These are phyloP conservation scores for Phasianus colchicus DNA, from an alignment of 2,113 vertebrate species.

Conservation along the genomic window DNA sequence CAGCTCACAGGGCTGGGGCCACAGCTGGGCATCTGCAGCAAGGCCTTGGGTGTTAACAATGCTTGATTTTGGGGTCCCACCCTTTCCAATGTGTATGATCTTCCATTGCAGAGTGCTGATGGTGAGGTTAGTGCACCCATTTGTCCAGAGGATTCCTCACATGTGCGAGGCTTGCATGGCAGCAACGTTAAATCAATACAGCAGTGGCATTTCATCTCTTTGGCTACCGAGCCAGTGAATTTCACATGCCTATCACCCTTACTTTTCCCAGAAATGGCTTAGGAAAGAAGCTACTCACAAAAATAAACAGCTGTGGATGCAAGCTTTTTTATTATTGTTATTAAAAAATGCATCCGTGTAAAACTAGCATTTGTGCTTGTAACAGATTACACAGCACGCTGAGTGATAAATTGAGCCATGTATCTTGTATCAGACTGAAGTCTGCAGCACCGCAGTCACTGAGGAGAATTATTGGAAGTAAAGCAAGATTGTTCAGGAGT, in stretches of 20 bases:
- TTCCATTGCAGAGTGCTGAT: not conserved
- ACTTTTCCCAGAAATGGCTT: not conserved
- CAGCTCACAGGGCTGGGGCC: not conserved
- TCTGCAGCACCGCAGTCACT: not conserved
- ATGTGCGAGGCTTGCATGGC: not conserved
- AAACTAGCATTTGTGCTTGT: conserved; percentile 39
- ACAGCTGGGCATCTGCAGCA: fast-evolving
- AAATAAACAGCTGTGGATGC: not conserved
- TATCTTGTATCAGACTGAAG: conserved; percentile 21
- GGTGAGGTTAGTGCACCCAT: not conserved
- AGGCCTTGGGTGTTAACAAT: not conserved
- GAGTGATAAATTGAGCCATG: conserved; percentile 51
- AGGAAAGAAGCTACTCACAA: not conserved
- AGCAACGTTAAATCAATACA: not conserved
- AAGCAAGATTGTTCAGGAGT: not conserved
- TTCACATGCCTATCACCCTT: not conserved
- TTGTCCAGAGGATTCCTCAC: conserved; percentile 18
- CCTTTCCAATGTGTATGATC: not conserved
- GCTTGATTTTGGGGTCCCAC: not conserved
- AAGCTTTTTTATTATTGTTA: not conserved
- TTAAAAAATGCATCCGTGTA: conserved; percentile 6
- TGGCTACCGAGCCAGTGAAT: not conserved
- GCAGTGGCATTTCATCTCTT: not conserved
- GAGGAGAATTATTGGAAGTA: not conserved
- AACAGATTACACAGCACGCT: conserved; percentile 40